These are phyloP conservation scores for Falcaria lacertinaria DNA, from an alignment of 2,888 invertebrate species.

Conservation along the genomic window DNA sequence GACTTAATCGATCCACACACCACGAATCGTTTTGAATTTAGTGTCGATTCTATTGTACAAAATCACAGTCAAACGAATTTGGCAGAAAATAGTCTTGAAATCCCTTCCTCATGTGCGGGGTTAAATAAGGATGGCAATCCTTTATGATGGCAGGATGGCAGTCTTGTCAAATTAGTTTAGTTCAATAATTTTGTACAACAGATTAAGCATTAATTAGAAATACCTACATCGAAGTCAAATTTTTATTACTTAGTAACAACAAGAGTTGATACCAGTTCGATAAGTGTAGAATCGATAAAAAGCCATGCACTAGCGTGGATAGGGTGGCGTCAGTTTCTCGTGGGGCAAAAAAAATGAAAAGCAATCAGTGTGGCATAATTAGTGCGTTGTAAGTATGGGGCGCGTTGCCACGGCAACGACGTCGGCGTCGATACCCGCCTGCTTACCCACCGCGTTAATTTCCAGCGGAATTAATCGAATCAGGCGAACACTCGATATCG, in stretches of 20 bases:
- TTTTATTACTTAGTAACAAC: neutral
- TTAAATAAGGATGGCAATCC: too few species aligned
- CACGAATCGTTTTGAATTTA: too few species aligned
- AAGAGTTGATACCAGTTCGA: constrained; percentile 16
- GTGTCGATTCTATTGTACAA: too few species aligned
- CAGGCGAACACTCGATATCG: constrained; percentile 61
- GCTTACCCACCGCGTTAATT: constrained; percentile 75
- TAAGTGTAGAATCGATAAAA: constrained; percentile 45
- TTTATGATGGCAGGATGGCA: too few species aligned
- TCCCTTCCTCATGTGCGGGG: too few species aligned
- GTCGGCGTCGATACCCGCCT: constrained; percentile 66
- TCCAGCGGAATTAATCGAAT: constrained; percentile 75
- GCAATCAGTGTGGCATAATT: constrained; percentile 80
- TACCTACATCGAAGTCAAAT: neutral
- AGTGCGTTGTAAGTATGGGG: constrained; percentile 78
- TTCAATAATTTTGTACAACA: too few species aligned
- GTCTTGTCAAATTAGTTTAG: too few species aligned
- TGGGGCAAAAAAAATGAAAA: constrained; percentile 76
- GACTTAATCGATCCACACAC: too few species aligned
- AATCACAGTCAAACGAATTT: too few species aligned
- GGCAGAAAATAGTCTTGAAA: too few species aligned
- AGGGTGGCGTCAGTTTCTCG: constrained; percentile 74
- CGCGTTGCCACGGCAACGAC: constrained; percentile 71
- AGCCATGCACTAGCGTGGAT: constrained; percentile 55
- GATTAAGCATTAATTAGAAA: too few species aligned